phyloP scores from a whole-genome alignment of 2,888 invertebrate species.

The Tipula helvola region DNA sequence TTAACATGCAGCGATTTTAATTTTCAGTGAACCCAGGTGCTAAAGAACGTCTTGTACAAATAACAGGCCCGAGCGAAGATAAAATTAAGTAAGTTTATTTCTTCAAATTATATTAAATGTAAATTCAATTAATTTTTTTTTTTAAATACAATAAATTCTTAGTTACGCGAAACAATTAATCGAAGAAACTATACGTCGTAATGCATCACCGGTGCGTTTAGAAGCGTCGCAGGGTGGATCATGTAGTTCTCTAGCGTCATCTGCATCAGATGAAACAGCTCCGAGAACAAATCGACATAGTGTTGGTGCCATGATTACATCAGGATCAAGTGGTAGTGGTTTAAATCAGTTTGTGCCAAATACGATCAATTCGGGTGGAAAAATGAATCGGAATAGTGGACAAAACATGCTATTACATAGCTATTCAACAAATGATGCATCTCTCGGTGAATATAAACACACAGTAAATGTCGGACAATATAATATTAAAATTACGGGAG shows the following conservation, averaged over 20 bases:
- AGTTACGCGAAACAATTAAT: constrained; percentile 88
- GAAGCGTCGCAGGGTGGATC: constrained; percentile 53
- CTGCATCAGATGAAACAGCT: constrained; percentile 43
- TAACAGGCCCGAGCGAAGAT: constrained; percentile 87
- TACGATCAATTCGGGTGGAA: constrained; percentile 11
- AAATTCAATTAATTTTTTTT: not conserved
- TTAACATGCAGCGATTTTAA: not conserved
- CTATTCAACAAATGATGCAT: constrained; percentile 71
- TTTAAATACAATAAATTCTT: constrained; percentile 7
- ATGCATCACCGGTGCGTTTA: constrained; percentile 79
- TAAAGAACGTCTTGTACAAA: constrained; percentile 89
- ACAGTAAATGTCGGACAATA: constrained; percentile 74
- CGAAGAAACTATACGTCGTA: constrained; percentile 88
- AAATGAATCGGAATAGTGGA: constrained; percentile 12
- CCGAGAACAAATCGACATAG: constrained; percentile 25
- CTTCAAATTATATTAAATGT: constrained; percentile 10
- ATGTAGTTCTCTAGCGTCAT: constrained; percentile 67
- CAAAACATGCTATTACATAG: constrained; percentile 50
- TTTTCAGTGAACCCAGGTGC: constrained; percentile 84
- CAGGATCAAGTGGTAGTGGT: constrained; percentile 11
- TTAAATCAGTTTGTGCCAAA: constrained; percentile 10
- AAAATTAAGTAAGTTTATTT: constrained; percentile 64
- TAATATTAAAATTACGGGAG: constrained; percentile 74
- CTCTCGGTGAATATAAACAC: constrained; percentile 77
- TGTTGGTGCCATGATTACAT: constrained; percentile 18